These are phyloP conservation scores for Lasioglossum vierecki DNA, from an alignment of 2,888 invertebrate genomes.

Conservation along the genomic window DNA sequence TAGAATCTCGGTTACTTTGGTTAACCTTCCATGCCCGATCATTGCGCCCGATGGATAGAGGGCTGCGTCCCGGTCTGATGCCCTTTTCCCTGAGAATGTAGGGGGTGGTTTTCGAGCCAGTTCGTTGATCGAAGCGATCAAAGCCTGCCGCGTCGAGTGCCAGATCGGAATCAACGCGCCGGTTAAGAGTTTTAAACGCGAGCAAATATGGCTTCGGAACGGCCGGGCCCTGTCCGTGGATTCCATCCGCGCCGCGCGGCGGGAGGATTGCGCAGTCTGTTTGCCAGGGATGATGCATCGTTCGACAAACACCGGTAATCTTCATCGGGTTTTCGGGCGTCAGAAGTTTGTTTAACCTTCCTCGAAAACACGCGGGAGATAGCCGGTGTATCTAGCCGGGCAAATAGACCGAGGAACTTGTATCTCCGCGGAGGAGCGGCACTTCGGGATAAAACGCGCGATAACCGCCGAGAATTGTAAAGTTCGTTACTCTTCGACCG, in stretches of 20 bases:
- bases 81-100: background rate
- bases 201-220: constrained; percentile 32
- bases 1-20: too few relatives aligned
- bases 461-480: constrained; percentile 30
- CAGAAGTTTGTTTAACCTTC: constrained; percentile 58
- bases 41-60: too few relatives aligned
- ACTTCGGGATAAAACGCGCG: constrained; percentile 39
- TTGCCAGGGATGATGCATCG: constrained; percentile 61
- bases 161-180: constrained; percentile 16
- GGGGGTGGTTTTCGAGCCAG: background rate
- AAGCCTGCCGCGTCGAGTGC: background rate
- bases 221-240: constrained; percentile 3
- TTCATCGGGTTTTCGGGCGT: constrained; percentile 43
- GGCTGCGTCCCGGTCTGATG: background rate
- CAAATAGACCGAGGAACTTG: constrained; percentile 56
- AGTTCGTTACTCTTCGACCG: constrained; percentile 48
- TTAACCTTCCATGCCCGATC: too few relatives aligned
- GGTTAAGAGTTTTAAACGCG: constrained; percentile 44
- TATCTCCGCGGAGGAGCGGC: constrained; percentile 24
- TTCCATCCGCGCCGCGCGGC: constrained; percentile 12
- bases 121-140: constrained; percentile 8
- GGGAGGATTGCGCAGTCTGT: constrained; percentile 46
- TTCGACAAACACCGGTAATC: constrained; percentile 61
- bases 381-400: constrained; percentile 51
- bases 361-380: constrained; percentile 59